Base-by-base conservation (phyloP, 2,888 invertebrate species). In the Apodemia duryi region DNA sequence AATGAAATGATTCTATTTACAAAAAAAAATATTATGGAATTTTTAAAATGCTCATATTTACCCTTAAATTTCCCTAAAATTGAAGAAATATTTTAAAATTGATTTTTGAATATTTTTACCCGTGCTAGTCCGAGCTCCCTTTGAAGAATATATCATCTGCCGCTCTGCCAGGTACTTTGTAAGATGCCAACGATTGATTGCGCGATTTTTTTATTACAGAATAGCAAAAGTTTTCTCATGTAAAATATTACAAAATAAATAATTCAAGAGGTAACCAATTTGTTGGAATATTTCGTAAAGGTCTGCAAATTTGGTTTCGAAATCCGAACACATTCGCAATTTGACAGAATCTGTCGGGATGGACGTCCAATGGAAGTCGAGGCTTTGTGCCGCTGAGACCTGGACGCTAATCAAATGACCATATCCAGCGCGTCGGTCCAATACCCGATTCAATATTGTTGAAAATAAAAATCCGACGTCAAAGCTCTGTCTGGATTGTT, bases 241-340 rank as follows among this genome's bases (percentile, higher is more conserved):
- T 43, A 43, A 43, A 11, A 43, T 0, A 11, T 11, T 11, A 49
- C 49, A 28, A 6, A 32, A 5, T 51, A 7, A 63, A 7, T 38
- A 38, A 38, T 43, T 43, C 11, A 43, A 43, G 3, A 43, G 10
- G 11, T 43, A 43, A 49, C 49, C 7, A 6, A 32, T 1, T 63
- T 11, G 11, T 43, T 2, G 43, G 10, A 43, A 5, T 46, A 9
- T 63, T 32, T 32, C 11, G n/a, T 51, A 10, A 38, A 21, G 9
- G 6, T 63, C 60, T 51, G 51, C 65, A 65, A 67, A 38, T 57
- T 29, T 64, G 63, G 61, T 38, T 64, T 64, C 84, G 72, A 63
- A 54, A 52, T 41, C 41, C 52, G 77, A 82, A 77, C 74, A 79
- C 77, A 80, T 83, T 81, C 78, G 70, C 68, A 66, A 74, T 77